These are phyloP conservation scores for Sciaenops ocellatus DNA, from an alignment of 2,797 vertebrate genomes.

Conservation along the genomic window DNA sequence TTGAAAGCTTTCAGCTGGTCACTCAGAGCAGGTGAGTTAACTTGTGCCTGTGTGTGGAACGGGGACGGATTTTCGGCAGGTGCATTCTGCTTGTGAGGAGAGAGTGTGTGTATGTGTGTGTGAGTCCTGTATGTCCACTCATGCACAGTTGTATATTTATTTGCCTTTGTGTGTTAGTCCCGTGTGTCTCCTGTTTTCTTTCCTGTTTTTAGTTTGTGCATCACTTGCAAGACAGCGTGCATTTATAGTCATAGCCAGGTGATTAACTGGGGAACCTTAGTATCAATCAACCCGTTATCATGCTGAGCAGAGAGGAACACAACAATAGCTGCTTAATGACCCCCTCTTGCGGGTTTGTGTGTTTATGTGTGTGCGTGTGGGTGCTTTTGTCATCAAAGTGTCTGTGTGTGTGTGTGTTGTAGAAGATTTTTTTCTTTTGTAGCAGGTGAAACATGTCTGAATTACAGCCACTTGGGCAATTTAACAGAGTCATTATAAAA, in stretches of 20 bases:
- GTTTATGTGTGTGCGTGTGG: constrained; percentile 11
- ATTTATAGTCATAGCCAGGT: constrained; percentile 58
- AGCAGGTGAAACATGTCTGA: constrained; percentile 47
- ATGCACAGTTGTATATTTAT: constrained; percentile 40
- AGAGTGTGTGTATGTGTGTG: constrained; percentile 8
- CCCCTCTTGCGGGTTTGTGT: constrained; percentile 48
- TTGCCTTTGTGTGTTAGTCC: constrained; percentile 30
- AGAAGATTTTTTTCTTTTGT: constrained; percentile 23
- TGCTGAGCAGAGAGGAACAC: constrained; percentile 71
- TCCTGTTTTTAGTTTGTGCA: constrained; percentile 47
- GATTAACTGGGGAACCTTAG: constrained; percentile 63
- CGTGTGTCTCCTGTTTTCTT: constrained; percentile 17
- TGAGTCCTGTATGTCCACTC: constrained; percentile 28
- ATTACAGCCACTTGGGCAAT: constrained; percentile 42
- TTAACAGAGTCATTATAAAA: constrained; percentile 55
- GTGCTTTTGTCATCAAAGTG: constrained; percentile 41
- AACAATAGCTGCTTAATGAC: constrained; percentile 75
- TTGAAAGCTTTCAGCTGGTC: constrained; percentile 63
- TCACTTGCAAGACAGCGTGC: constrained; percentile 43
- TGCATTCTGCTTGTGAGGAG: constrained; percentile 39
- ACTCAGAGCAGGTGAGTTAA: constrained; percentile 84
- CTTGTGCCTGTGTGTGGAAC: constrained; percentile 49
- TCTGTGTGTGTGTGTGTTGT: constrained; percentile 11
- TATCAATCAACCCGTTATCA: constrained; percentile 80
- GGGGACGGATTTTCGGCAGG: constrained; percentile 36